Evolutionary conservation across 2,888 invertebrate species (phyloP).

Genomic region (Sminthurides aquaticus): DNA sequence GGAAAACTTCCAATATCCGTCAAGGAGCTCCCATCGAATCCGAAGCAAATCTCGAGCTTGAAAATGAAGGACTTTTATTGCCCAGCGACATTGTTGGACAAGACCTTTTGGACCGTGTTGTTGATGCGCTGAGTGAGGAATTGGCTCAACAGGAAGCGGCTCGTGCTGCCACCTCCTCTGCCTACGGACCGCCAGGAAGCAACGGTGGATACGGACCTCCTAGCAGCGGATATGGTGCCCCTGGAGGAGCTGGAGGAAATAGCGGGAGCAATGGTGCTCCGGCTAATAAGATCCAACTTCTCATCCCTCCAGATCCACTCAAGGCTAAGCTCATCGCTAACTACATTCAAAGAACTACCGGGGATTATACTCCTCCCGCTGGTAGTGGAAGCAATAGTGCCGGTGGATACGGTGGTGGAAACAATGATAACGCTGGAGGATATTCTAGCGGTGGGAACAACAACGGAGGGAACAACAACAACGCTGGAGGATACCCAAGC

Average conservation of each 20-base stretch:
- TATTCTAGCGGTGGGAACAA: background rate
- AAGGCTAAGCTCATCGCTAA: slow-evolving; percentile 14
- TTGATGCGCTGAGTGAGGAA: slow-evolving; percentile 16
- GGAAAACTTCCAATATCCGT: background rate
- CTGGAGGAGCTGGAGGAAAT: background rate
- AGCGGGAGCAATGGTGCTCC: slow-evolving; percentile 2
- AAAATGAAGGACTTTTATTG: slow-evolving; percentile 15
- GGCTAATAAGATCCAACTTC: slow-evolving; percentile 5
- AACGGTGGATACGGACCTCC: slow-evolving; percentile 15
- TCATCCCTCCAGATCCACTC: slow-evolving; percentile 20
- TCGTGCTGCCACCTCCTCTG: slow-evolving; percentile 9
- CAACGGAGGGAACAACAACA: background rate
- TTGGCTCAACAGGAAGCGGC: slow-evolving; percentile 14
- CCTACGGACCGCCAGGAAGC: background rate
- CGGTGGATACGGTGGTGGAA: slow-evolving; percentile 6
- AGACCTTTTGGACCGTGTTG: slow-evolving; percentile 21
- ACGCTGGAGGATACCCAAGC: slow-evolving; percentile 2
- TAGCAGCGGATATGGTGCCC: slow-evolving; percentile 3
- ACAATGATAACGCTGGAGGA: background rate
- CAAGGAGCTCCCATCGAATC: slow-evolving; percentile 12
- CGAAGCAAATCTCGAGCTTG: slow-evolving; percentile 15
- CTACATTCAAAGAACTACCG: slow-evolving; percentile 15
- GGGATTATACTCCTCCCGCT: background rate
- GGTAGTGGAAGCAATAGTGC: background rate
- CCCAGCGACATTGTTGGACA: slow-evolving; percentile 19